Base-by-base conservation (phyloP, 2,797 vertebrate genomes). In the Tadarida brasiliensis region DNA sequence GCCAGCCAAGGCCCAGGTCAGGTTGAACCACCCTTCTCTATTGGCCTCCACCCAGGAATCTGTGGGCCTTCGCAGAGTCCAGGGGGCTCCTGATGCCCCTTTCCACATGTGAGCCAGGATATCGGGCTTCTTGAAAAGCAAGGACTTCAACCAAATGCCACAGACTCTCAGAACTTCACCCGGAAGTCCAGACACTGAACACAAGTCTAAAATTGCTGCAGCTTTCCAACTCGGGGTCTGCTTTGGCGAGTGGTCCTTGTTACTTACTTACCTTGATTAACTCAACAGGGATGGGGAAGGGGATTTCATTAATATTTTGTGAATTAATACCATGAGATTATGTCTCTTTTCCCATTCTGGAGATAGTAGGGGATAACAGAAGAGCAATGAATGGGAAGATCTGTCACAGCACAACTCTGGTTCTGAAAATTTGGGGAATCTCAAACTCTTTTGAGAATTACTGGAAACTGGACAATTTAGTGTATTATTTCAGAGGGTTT, bases 1-100 rank as follows among this genome's bases (percentile, higher is more conserved):
- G 2, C 99, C 99, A 49, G 99, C 99, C 96, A 99, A 99, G 1
- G 99, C 99, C 67, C 99, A 99, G 90, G 99, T 99, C 63, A 99
- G 99, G 95, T 94, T 99, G 70, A 99, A 99, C 71, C 99, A 99
- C 85, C 99, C 99, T 11, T 97, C 99, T 95, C 98, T 99, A 59
- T 97, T 98, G 35, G 98, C 98, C 10, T 87, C 97, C 16, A 33
- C 92, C 1, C 98, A 97, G 33, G 98, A 97, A 54, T 98, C 98
- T 74, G 54, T 92, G 65, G 85, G 73, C 6, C 98, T 99, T 89
- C 98, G 97, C 33, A 99, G 98, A 97, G 97, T 99, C 94, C 99
- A 98, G 2, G 98, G 98, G 51, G 87, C 97, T 88, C 98, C 97
- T 39, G 98, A 99, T 49, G 71, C 98, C 2, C 92, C 97, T 76